phyloP scores from a whole-genome alignment of 2,888 invertebrate species.

The Ormyrus thymus region DNA sequence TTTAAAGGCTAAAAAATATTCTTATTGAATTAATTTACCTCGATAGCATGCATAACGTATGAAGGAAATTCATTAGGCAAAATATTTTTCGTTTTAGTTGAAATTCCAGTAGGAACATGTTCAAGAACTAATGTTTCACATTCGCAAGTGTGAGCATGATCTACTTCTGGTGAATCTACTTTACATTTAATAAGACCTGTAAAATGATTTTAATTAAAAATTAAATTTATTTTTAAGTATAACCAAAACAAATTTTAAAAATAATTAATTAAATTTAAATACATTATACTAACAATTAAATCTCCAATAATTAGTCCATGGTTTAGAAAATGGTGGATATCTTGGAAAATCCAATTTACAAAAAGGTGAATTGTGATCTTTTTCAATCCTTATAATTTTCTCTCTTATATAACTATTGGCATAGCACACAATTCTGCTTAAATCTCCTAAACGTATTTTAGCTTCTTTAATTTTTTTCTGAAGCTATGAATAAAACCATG shows the following conservation, averaged over 20 bases:
- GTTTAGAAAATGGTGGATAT: constrained; percentile 43
- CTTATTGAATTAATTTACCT: constrained; percentile 27
- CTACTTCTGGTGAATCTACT: constrained; percentile 10
- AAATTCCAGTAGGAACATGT: constrained; percentile 28
- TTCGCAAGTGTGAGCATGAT: constrained; percentile 46
- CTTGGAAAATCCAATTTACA: constrained; percentile 52
- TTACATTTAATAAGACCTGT: constrained; percentile 45
- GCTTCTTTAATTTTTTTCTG: constrained; percentile 44
- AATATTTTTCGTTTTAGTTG: constrained; percentile 29
- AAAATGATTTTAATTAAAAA: constrained; percentile 16
- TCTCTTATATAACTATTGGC: constrained; percentile 18
- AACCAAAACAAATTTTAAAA: not conserved
- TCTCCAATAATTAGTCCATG: constrained; percentile 54
- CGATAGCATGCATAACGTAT: constrained; percentile 42
- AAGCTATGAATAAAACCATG: constrained; percentile 35
- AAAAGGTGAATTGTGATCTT: constrained; percentile 50
- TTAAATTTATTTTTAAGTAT: not conserved
- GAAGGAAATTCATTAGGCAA: constrained; percentile 40
- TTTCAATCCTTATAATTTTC: constrained; percentile 44
- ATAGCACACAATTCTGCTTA: constrained; percentile 43
- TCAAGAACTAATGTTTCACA: constrained; percentile 44
- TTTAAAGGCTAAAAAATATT: not conserved
- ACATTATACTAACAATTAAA: constrained; percentile 48
- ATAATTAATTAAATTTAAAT: not conserved
- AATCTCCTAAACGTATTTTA: constrained; percentile 29